A percentile compares a stretch with the other conserved stretches of the same genome.
These are phyloP conservation scores for Anoplopoma fimbria DNA, from an alignment of 2,113 vertebrate genomes.

Conservation along the genomic window DNA sequence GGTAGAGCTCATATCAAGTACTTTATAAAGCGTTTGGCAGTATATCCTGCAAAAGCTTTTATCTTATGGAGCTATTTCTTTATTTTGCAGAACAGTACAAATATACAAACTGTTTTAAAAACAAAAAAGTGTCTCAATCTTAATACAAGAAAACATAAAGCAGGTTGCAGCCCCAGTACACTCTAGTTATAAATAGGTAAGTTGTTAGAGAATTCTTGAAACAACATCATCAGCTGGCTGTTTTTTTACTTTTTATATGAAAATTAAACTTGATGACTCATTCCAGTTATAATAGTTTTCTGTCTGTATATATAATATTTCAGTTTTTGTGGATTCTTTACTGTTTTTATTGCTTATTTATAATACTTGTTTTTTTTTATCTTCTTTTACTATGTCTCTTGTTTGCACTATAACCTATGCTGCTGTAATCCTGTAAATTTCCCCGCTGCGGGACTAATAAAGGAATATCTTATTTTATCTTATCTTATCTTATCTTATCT, in stretches of 20 bases:
- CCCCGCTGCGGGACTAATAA: too few species aligned
- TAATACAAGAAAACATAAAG: neutral
- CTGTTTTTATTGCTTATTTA: too few species aligned
- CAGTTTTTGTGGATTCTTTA: too few species aligned
- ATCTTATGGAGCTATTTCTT: neutral
- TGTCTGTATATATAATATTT: too few species aligned
- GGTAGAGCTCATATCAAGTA: neutral
- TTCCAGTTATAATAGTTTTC: too few species aligned
- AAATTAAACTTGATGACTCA: neutral
- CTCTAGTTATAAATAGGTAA: neutral
- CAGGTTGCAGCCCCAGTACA: neutral
- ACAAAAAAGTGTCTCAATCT: neutral
- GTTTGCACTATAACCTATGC: too few species aligned
- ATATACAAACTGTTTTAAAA: neutral
- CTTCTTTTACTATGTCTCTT: too few species aligned
- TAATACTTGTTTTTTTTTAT: too few species aligned
- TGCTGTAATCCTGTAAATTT: too few species aligned
- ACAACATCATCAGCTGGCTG: neutral
- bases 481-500: too few species aligned
- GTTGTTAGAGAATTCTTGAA: neutral
- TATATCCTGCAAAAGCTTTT: neutral
- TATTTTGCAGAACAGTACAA: neutral
- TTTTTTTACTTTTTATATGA: neutral
- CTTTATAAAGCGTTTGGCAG: neutral
- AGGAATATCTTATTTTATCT: too few species aligned